Evolutionary conservation across 2,888 invertebrate species (phyloP), one percentile per base, ranked within the genome.

Genomic region (Strigamia maritima): DNA sequence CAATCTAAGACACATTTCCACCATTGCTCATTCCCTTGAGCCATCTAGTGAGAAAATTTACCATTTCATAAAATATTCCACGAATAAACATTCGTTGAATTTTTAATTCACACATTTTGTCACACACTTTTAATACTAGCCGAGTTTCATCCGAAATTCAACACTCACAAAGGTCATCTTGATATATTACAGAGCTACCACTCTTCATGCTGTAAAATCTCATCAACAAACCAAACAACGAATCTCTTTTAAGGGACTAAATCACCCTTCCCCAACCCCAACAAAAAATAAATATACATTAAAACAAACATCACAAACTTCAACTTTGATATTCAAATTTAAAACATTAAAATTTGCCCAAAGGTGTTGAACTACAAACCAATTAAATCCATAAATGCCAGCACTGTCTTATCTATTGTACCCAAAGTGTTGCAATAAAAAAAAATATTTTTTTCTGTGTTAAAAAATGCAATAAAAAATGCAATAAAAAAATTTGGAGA

Each of bases 121-220:
- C 65, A 65, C 65, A 49, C 49, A 19, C 7, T 19, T 49, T 49
- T 16, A 16, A 49, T 49, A 19, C 49, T 49, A 10, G 44, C 10
- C 4, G 12, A 16, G 44, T 49, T 49, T 65, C 65, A 65, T 65
- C 65, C 2, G 2, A 10, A 26, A 65, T 65, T 24, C 24, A 26
- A 65, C 65, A 65, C 28, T 26, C 65, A 26, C 49, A 65, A 65
- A 65, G 65, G 65, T 65, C 65, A 65, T 65, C 65, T 65, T 65
- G 65, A 65, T 65, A 26, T 2, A 24, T 65, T 65, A 26, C 65
- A 26, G 10, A 12, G 65, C 65, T 65, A 65, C 65, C 28, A 65
- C 65, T 26, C 16, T 65, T 65, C 65, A 65, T 49, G 49, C 49
- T 49, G n/a, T 19, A 49, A 49, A 49, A 49, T 65, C 65, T 65